Conservation (phyloP, 2,113 vertebrate species). For the Ariopsis seemanni region DNA sequence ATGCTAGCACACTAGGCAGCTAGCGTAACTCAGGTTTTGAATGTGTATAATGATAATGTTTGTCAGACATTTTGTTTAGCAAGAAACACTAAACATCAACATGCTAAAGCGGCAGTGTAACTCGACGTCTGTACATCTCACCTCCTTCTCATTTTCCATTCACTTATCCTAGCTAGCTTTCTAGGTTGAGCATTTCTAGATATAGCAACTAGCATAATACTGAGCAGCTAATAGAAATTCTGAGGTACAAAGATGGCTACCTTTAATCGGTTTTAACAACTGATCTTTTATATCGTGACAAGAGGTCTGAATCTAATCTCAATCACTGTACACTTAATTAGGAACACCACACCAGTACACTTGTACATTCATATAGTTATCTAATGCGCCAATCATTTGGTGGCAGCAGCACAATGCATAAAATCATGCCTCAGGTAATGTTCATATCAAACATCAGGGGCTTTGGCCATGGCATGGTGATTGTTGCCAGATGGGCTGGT, state of each 20-base stretch:
- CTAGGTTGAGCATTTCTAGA: neutral
- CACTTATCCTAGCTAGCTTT: neutral
- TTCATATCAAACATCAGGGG: neutral
- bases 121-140: neutral
- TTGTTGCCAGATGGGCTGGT: neutral
- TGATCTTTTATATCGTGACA: neutral
- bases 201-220: neutral
- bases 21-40: slow-evolving; percentile 9
- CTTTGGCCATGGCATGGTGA: neutral
- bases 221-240: neutral
- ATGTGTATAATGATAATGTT: neutral
- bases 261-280: neutral
- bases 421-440: neutral
- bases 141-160: neutral
- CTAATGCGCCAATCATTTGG: neutral
- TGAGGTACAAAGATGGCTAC: neutral
- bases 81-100: neutral
- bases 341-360: neutral
- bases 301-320: too few relatives aligned
- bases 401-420: neutral
- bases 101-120: neutral
- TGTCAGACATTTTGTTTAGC: neutral
- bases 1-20: neutral
- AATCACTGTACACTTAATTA: neutral
- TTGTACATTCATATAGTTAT: neutral